Base-by-base conservation (phyloP, 2,888 invertebrate genomes). In the Idaea biselata region DNA sequence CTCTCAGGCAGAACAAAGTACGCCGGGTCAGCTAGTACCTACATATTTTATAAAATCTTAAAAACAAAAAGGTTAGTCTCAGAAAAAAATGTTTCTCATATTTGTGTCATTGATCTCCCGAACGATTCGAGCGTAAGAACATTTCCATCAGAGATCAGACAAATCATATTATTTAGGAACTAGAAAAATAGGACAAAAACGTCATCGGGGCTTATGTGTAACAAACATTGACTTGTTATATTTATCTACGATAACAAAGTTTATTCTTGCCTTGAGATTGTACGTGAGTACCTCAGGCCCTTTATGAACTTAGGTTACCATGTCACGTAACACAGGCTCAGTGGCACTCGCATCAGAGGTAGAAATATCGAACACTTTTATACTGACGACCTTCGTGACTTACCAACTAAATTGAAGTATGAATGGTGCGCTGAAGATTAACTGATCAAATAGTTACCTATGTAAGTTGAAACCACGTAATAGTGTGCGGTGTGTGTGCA, bases 291-390 rank as follows among this genome's bases (percentile, higher is more conserved):
- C 70, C 68, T 70, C 67, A 60, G 74, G 71, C 72, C 75, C 76
- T 79, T 81, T 81, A 83, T 78, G 82, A 81, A 76, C 74, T 75
- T 77, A 68, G 65, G 79, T 80, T 81, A 76, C 77, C 80, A 79
- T 69, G 75, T 82, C 83, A 86, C 84, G 84, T 84, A 79, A 73
- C 73, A 72, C 69, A 68, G 60, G 70, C 67, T 64, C 73, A 71
- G 73, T 73, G 74, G 74, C 76, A 73, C 78, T 76, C 73, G 73
- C 73, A 73, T 74, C 74, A 74, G 75, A 68, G 69, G 69, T 71
- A 75, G 72, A 76, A 74, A 74, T 66, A 68, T 69, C 55, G 61
- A 62, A 63, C 63, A 59, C 56, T 18, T 56, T 44, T 44, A 44
- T 44, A 44, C 44, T 44, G 44, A 44, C 44, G 44, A 44, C 44